phyloP scores from a whole-genome alignment of 2,113 vertebrate species.

The Apaloderma vittatum region DNA sequence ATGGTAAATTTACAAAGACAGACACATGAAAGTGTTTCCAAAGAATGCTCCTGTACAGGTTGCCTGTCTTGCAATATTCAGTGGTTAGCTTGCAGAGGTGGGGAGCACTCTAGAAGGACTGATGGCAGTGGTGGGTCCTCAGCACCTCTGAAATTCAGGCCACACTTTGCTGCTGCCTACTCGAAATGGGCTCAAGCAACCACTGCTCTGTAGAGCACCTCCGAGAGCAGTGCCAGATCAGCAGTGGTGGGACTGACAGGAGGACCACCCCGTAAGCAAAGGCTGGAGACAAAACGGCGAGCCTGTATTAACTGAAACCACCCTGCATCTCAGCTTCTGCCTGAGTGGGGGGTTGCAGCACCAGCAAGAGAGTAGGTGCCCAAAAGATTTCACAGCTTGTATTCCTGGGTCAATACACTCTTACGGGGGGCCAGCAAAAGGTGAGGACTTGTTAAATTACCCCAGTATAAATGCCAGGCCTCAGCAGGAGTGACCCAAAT shows the following conservation, averaged over 20 bases:
- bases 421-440: not conserved
- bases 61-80: not conserved
- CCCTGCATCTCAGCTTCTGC: not conserved
- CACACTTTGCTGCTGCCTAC: not conserved
- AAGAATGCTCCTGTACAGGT: not conserved
- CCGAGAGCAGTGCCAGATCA: not conserved
- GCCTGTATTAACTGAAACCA: not conserved
- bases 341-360: not conserved
- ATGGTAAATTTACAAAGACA: not conserved
- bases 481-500: not conserved
- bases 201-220: not conserved
- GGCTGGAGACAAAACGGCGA: not conserved
- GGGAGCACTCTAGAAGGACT: not conserved
- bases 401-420: not conserved
- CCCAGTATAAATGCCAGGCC: not conserved
- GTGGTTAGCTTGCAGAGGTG: not conserved
- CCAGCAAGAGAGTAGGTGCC: not conserved
- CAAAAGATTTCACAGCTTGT: not conserved
- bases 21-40: not conserved
- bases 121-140: not conserved
- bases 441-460: not conserved
- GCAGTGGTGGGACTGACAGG: accelerated
- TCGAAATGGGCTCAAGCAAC: accelerated
- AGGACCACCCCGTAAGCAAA: not conserved
- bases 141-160: not conserved